Evolutionary conservation across 2,888 invertebrate genomes (phyloP), one percentile per base, ranked within the genome.

Genomic region (Epinotia nisella): DNA sequence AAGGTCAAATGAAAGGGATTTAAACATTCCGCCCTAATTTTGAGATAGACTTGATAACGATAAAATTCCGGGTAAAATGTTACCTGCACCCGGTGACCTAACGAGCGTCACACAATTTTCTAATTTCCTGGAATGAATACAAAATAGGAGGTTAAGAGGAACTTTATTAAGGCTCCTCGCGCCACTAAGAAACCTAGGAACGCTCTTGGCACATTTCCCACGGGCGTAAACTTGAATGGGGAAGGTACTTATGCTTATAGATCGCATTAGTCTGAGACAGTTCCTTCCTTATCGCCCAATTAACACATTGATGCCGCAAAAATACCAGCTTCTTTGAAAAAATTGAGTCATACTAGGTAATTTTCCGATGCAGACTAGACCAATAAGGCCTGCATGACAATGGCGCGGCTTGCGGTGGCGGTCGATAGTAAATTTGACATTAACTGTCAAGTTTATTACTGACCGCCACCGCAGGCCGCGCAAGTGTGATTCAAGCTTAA

Each of bases 131-230:
- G 58, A 51, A 59, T 69, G 62, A 68, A 73, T 69, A 69, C 68
- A 59, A 51, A 58, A 71, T 45, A 41, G 29, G 35, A 67, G 53
- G 68, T 75, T 75, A 74, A 75, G 74, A 35, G 64, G 76, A 80
- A 83, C 76, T 81, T 80, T 80, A 82, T 83, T 81, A 81, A 82
- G 80, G 73, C 69, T 53, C 78, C 81, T 80, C 78, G 70, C 78
- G 80, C 76, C 64, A 74, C 64, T 72, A 79, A 82, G 82, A 81
- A 80, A 84, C 81, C 82, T 82, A 84, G 81, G 77, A 82, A 75
- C 76, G 70, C 73, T 82, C 78, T 86, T 89, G 87, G 88, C 87
- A 86, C 78, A 77, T 80, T 84, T 86, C 87, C 87, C 87, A 82
- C 80, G 80, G 80, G 80, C 79, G 77, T 81, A 84, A 85, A 85